A percentile compares a stretch with the other conserved stretches of the same genome.
Evolutionary conservation across 2,888 invertebrate species (phyloP).

Genomic region (Aelia acuminata): DNA sequence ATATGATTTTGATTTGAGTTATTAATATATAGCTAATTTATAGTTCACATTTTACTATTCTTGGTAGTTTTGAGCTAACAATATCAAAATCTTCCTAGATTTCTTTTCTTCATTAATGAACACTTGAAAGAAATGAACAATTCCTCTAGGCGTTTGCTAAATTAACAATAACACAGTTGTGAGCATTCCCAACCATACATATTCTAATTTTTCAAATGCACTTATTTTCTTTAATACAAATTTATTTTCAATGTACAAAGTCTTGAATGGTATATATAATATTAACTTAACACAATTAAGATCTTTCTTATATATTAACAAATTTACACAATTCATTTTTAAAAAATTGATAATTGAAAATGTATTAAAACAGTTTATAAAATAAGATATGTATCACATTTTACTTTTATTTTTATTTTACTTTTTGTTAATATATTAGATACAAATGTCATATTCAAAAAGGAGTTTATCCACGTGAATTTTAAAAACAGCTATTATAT

Average conservation of each 20-base stretch:
- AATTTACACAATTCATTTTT: conserved; percentile 39
- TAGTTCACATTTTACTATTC: conserved; percentile 41
- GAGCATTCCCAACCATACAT: conserved; percentile 46
- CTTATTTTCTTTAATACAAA: conserved; percentile 46
- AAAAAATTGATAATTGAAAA: conserved; percentile 44
- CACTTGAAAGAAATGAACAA: conserved; percentile 66
- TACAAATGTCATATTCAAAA: conserved; percentile 45
- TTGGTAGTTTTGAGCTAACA: conserved; percentile 48
- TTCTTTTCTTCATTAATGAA: conserved; percentile 64
- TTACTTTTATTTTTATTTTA: conserved; percentile 2
- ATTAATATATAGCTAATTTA: conserved; percentile 41
- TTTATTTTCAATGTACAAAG: conserved; percentile 44
- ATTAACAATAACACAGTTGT: conserved; percentile 44
- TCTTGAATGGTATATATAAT: conserved; percentile 39
- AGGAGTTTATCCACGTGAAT: conserved; percentile 34
- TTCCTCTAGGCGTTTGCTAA: conserved; percentile 63
- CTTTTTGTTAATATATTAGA: conserved; percentile 25
- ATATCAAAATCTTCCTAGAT: conserved; percentile 41
- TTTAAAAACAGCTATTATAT: conserved; percentile 35
- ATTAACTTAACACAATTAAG: conserved; percentile 23
- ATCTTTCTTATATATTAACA: conserved; percentile 32
- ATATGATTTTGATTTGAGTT: conserved; percentile 21
- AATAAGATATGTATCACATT: conserved; percentile 50
- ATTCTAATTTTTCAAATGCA: conserved; percentile 44
- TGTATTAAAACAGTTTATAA: conserved; percentile 38